Evolutionary conservation across 2,888 invertebrate genomes (phyloP).

Genomic region (Callinectes sapidus): DNA sequence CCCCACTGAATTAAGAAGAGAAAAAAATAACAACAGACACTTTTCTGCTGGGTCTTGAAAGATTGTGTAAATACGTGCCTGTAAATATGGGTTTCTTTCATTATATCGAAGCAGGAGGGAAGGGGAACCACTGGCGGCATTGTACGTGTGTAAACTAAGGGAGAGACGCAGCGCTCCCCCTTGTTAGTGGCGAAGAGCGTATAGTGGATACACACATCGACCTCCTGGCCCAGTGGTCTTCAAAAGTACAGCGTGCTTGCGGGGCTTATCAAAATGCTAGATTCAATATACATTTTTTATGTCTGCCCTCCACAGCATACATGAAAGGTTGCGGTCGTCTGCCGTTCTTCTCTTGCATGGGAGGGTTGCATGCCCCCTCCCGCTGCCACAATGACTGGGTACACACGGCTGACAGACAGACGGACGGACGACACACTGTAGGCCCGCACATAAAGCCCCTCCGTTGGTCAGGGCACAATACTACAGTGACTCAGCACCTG

Average conservation of each 20-base stretch:
- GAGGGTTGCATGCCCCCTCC: slow-evolving; percentile 26
- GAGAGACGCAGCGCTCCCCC: background rate
- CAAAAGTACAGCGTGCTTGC: slow-evolving; percentile 12
- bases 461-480: slow-evolving; percentile 24
- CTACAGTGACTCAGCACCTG: slow-evolving; percentile 24
- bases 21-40: slow-evolving; percentile 12
- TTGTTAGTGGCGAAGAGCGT: slow-evolving; percentile 20
- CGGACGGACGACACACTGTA: slow-evolving; percentile 36
- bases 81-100: background rate
- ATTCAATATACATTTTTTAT: slow-evolving; percentile 11
- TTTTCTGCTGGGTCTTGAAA: background rate
- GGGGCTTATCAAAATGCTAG: slow-evolving; percentile 30
- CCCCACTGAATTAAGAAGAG: background rate
- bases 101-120: slow-evolving; percentile 3
- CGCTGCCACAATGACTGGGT: slow-evolving; percentile 34
- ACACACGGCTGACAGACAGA: slow-evolving; percentile 34
- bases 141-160: slow-evolving; percentile 28
- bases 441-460: slow-evolving; percentile 31
- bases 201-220: slow-evolving; percentile 32
- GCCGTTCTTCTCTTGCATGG: slow-evolving; percentile 8
- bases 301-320: background rate
- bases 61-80: slow-evolving; percentile 26
- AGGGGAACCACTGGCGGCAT: slow-evolving; percentile 17
- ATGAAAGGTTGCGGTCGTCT: slow-evolving; percentile 33
- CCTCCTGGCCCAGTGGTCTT: slow-evolving; percentile 9